Conservation (phyloP, 2,113 vertebrate species). For the Vulpes vulpes region DNA sequence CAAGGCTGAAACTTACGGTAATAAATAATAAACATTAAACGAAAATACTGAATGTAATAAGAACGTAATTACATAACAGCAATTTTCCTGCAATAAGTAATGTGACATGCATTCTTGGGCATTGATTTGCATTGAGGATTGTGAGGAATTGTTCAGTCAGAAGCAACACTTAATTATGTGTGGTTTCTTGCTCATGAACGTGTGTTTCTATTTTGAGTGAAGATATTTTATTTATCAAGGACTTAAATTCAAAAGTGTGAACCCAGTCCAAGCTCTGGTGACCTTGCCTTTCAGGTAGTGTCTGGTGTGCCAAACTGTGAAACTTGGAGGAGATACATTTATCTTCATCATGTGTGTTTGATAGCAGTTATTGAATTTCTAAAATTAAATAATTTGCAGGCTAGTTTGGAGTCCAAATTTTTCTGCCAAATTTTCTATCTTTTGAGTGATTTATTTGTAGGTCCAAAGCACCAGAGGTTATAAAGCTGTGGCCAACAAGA, state of each 20-base stretch:
- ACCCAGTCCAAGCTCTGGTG: neutral
- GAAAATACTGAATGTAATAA: constrained; percentile 33
- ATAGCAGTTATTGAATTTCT: constrained; percentile 71
- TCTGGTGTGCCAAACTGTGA: constrained; percentile 65
- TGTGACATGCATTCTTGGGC: neutral
- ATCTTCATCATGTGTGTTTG: constrained; percentile 77
- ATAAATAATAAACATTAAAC: constrained; percentile 6
- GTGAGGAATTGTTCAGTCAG: constrained; percentile 28
- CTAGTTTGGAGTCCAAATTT: constrained; percentile 66
- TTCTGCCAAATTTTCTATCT: constrained; percentile 76
- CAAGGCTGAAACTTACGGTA: neutral
- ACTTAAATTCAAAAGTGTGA: constrained; percentile 57
- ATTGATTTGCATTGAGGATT: neutral
- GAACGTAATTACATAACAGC: constrained; percentile 25
- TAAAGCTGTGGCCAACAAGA: constrained; percentile 57
- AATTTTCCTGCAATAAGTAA: constrained; percentile 16
- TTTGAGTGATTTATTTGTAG: constrained; percentile 72
- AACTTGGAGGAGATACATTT: constrained; percentile 68
- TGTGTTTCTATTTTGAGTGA: constrained; percentile 56
- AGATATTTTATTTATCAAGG: constrained; percentile 66
- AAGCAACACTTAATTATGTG: constrained; percentile 2
- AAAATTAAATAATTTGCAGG: constrained; percentile 61
- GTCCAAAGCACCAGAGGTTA: constrained; percentile 43
- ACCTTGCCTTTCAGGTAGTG: constrained; percentile 70
- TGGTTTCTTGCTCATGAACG: constrained; percentile 39